Conservation (phyloP, 1,140 invertebrate species). For the Ceratosolen fusciceps region DNA sequence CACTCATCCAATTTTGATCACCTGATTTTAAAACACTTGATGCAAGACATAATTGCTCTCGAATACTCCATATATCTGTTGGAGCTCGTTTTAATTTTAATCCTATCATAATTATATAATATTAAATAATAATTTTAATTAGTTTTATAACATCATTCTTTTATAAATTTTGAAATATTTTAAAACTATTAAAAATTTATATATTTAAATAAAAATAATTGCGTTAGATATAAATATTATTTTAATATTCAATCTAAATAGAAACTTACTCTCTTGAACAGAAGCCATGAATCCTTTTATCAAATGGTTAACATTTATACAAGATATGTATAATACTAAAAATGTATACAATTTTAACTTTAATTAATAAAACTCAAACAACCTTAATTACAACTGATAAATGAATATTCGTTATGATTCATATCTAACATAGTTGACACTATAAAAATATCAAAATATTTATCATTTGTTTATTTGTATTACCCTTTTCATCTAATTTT, state of each 20-base stretch:
- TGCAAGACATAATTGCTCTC: slow-evolving; percentile 88
- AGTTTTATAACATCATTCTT: no score
- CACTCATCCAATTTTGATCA: slow-evolving; percentile 95
- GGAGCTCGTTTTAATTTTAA: slow-evolving; percentile 79
- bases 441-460: no score
- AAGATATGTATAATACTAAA: not conserved
- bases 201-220: no score
- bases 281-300: slow-evolving; percentile 54
- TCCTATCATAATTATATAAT: slow-evolving; percentile 53
- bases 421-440: no score
- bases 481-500: no score
- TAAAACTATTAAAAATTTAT: not conserved
- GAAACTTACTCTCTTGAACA: slow-evolving; percentile 60
- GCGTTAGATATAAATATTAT: no score
- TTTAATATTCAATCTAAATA: slow-evolving; percentile 1
- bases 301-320: not conserved
- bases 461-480: no score
- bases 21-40: slow-evolving; percentile 89
- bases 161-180: slow-evolving; percentile 10
- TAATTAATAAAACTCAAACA: no score
- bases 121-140: no score
- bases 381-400: no score
- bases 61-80: slow-evolving; percentile 86
- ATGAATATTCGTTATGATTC: no score
- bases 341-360: no score